phyloP scores from a whole-genome alignment of 1,140 invertebrate species.

The Leptinotarsa texana region DNA sequence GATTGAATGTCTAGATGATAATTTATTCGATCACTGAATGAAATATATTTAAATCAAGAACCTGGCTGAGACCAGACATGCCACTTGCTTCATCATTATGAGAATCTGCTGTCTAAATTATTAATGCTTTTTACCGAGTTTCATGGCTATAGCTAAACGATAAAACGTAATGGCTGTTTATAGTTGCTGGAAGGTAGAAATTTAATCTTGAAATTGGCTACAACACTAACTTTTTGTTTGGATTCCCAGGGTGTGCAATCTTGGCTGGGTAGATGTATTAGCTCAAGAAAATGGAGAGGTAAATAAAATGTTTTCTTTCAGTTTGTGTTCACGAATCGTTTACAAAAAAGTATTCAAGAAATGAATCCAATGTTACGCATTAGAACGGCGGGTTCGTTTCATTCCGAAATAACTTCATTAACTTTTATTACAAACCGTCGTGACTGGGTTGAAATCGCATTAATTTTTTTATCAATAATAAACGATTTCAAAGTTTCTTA shows the following conservation, averaged over 20 bases:
- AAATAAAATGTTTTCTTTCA: conserved; percentile 6
- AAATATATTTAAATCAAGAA: no score
- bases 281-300: neutral
- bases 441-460: no score
- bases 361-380: no score
- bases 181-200: conserved; percentile 20
- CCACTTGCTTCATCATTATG: neutral
- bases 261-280: neutral
- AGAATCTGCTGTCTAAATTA: neutral
- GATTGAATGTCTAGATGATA: no score
- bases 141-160: conserved; percentile 9
- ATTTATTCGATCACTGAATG: no score
- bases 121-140: neutral
- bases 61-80: neutral
- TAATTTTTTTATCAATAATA: no score
- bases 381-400: no score
- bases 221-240: conserved; percentile 20
- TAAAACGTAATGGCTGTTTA: conserved; percentile 20
- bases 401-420: no score
- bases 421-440: no score
- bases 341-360: neutral
- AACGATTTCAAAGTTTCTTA: no score
- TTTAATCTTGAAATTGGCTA: conserved; percentile 27
- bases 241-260: conserved; percentile 12
- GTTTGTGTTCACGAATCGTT: conserved; percentile 6